phyloP scores from a whole-genome alignment of 2,113 vertebrate species.

The Misgurnus mizolepis region DNA sequence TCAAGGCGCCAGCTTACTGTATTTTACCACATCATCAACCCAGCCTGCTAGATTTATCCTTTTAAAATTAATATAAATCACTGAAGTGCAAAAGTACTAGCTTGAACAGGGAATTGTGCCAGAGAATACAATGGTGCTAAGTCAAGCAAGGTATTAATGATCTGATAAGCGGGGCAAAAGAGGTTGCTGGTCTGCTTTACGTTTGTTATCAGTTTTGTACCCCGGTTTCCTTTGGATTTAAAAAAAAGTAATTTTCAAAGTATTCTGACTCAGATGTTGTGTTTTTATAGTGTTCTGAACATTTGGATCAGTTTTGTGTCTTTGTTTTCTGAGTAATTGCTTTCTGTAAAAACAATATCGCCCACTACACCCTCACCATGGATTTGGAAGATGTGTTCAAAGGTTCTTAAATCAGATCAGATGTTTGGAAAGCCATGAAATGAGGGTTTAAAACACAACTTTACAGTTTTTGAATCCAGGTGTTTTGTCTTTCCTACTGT shows the following conservation, averaged over 20 bases:
- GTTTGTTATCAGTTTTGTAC: conserved; percentile 36
- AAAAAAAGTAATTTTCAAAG: conserved; percentile 38
- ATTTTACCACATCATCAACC: conserved; percentile 62
- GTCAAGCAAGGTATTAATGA: conserved; percentile 11
- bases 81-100: conserved; percentile 47
- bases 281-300: neutral
- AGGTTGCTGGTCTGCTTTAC: neutral
- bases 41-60: conserved; percentile 63
- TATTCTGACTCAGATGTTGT: conserved; percentile 15
- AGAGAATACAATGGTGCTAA: neutral
- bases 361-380: neutral
- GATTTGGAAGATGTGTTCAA: neutral
- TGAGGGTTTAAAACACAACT: neutral
- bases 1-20: conserved; percentile 43
- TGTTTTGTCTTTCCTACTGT: conserved; percentile 53
- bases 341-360: conserved; percentile 16
- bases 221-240: conserved; percentile 36
- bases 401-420: conserved; percentile 6
- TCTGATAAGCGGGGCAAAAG: conserved; percentile 1
- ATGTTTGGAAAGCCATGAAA: neutral
- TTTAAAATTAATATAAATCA: conserved; percentile 64
- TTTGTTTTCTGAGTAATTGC: conserved; percentile 23
- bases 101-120: conserved; percentile 47
- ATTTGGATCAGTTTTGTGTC: neutral
- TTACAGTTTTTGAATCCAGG: conserved; percentile 47